Percentiles rank a stretch among this genome's conserved stretches.
phyloP scores from a whole-genome alignment of 1,140 invertebrate genomes.

The Charaxes varanes region DNA sequence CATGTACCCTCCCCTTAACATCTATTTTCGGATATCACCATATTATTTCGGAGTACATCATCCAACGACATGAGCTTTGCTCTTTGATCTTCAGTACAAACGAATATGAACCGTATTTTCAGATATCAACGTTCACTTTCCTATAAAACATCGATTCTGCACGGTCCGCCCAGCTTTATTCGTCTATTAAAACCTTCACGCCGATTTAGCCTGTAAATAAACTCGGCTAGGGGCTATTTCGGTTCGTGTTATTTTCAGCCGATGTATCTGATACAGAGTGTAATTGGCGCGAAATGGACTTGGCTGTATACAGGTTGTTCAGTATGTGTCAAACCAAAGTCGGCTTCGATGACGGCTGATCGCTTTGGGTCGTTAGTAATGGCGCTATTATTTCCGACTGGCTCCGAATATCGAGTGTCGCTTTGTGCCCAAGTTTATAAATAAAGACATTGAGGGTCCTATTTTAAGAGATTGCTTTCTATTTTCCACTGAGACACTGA shows the following conservation, averaged over 20 bases:
- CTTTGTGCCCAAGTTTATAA: conserved; percentile 7
- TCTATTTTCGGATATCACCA: conserved; percentile 45
- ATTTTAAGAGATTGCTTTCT: too few species aligned
- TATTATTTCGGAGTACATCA: conserved; percentile 56
- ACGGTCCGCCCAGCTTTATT: conserved; percentile 36
- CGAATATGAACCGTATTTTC: conserved; percentile 24
- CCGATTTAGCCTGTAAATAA: conserved; percentile 20
- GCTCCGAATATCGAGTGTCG: conserved; percentile 4
- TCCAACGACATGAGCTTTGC: conserved; percentile 36
- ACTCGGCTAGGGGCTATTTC: conserved; percentile 23
- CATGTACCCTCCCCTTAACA: too few species aligned
- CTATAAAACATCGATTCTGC: conserved; percentile 20
- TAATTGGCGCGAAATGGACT: conserved; percentile 47
- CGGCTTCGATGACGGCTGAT: conserved; percentile 12
- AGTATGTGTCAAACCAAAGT: conserved; percentile 16
- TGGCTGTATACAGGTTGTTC: conserved; percentile 33
- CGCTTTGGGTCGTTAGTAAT: conserved; percentile 14
- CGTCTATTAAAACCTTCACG: conserved; percentile 7
- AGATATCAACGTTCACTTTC: conserved; percentile 30
- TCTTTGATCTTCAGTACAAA: conserved; percentile 46
- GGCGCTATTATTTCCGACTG: conserved; percentile 13
- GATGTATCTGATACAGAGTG: conserved; percentile 33
- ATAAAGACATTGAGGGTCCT: too few species aligned
- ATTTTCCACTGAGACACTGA: too few species aligned
- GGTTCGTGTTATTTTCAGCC: conserved; percentile 9